Conservation (phyloP, 2,113 vertebrate genomes). For the Anas platyrhynchos region DNA sequence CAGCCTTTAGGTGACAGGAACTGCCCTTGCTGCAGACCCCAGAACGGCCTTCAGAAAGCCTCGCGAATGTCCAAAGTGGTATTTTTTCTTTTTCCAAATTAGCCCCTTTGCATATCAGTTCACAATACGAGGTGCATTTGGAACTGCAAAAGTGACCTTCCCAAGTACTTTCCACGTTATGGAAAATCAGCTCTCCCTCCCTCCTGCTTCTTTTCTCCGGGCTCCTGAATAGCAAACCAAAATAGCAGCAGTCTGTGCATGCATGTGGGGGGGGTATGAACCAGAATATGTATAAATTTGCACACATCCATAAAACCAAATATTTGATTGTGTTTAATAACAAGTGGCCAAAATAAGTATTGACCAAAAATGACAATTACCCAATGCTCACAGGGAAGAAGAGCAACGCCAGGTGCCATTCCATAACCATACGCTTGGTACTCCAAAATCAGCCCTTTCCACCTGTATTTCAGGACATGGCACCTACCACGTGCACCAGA, state of each 20-base stretch:
- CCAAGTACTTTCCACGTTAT: background rate
- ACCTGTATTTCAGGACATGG: background rate
- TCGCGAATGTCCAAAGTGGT: background rate
- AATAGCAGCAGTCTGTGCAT: background rate
- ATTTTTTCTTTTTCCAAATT: background rate
- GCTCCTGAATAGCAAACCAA: background rate
- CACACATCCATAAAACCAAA: background rate
- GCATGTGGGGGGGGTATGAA: rapidly evolving
- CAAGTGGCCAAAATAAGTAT: constrained; percentile 58
- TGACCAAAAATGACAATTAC: constrained; percentile 51
- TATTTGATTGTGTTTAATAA: constrained; percentile 45
- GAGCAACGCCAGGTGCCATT: constrained; percentile 39
- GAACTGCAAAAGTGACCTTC: background rate
- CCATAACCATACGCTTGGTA: background rate
- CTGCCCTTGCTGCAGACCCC: background rate
- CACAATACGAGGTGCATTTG: background rate
- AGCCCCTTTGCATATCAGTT: background rate
- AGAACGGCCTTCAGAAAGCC: background rate
- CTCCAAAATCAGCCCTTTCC: constrained; percentile 11
- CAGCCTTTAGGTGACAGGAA: background rate
- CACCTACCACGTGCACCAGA: background rate
- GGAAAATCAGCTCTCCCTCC: background rate
- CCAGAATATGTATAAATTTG: background rate
- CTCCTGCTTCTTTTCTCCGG: constrained; percentile 22
- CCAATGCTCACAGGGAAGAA: background rate